These are phyloP conservation scores for Anas georgica DNA, from an alignment of 2,797 vertebrate species.

Conservation along the genomic window DNA sequence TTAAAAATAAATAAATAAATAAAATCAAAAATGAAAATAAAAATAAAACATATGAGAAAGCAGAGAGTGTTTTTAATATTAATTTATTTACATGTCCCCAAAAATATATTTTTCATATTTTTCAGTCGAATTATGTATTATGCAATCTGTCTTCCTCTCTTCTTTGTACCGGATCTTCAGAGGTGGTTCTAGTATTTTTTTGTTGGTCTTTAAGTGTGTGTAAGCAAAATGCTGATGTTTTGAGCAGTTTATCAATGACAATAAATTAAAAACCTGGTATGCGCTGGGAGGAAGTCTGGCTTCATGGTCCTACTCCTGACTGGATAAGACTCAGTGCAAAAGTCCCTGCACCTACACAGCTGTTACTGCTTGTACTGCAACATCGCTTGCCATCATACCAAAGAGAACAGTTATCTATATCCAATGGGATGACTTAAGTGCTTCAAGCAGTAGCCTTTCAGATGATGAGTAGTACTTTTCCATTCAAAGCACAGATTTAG, in stretches of 20 bases:
- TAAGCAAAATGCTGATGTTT: not conserved
- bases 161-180: not conserved
- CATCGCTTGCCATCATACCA: not conserved
- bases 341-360: not conserved
- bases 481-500: not conserved
- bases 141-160: not conserved
- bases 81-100: not conserved
- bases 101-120: not conserved
- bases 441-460: not conserved
- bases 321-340: not conserved
- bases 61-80: not conserved
- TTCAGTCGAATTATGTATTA: not conserved
- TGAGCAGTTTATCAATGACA: not conserved
- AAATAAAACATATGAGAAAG: not conserved
- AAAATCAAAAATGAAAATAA: not conserved
- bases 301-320: not conserved
- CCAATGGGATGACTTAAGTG: not conserved
- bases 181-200: not conserved
- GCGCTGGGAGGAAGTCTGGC: not conserved
- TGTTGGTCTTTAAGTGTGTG: not conserved
- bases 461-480: not conserved
- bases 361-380: not conserved
- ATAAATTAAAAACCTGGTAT: not conserved
- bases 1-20: not conserved
- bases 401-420: not conserved